Evolutionary conservation across 2,888 invertebrate genomes (phyloP).

Genomic region (Ichneumoninae sp.): DNA sequence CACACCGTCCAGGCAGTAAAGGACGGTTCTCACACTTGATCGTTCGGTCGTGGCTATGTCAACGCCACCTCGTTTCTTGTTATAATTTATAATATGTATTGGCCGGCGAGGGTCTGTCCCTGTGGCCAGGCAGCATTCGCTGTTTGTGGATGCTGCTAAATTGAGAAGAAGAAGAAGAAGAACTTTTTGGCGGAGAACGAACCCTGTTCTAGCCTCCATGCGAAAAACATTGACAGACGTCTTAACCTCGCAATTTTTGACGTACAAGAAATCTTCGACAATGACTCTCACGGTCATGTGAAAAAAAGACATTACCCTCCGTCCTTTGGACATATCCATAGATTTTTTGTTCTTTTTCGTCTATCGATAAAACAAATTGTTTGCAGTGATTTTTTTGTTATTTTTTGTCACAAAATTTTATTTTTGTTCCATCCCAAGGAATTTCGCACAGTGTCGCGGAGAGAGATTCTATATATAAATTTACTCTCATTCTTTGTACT

Average conservation of each 20-base stretch:
- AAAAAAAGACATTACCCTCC: slow-evolving; percentile 32
- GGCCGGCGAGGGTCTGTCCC: too few relatives aligned
- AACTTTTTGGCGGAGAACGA: too few relatives aligned
- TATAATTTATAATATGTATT: too few relatives aligned
- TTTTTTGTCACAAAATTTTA: not conserved
- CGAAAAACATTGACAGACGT: slow-evolving; percentile 51
- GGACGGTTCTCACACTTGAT: too few relatives aligned
- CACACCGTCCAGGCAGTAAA: too few relatives aligned
- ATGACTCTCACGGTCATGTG: slow-evolving; percentile 66
- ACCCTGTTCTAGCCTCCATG: too few relatives aligned
- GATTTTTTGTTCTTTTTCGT: slow-evolving; percentile 40
- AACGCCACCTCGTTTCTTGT: too few relatives aligned
- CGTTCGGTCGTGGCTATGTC: too few relatives aligned
- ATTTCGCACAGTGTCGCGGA: slow-evolving; percentile 16
- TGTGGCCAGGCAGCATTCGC: too few relatives aligned
- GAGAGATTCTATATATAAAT: slow-evolving; percentile 64
- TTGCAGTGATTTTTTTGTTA: not conserved
- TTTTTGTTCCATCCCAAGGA: not conserved
- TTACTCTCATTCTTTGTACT: slow-evolving; percentile 55
- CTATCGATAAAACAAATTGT: not conserved
- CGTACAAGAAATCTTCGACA: slow-evolving; percentile 58
- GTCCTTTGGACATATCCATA: slow-evolving; percentile 12
- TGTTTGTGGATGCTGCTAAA: too few relatives aligned
- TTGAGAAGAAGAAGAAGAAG: too few relatives aligned
- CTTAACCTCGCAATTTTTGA: slow-evolving; percentile 69